phyloP scores from a whole-genome alignment of 2,888 invertebrate genomes.

The Hesperia comma region DNA sequence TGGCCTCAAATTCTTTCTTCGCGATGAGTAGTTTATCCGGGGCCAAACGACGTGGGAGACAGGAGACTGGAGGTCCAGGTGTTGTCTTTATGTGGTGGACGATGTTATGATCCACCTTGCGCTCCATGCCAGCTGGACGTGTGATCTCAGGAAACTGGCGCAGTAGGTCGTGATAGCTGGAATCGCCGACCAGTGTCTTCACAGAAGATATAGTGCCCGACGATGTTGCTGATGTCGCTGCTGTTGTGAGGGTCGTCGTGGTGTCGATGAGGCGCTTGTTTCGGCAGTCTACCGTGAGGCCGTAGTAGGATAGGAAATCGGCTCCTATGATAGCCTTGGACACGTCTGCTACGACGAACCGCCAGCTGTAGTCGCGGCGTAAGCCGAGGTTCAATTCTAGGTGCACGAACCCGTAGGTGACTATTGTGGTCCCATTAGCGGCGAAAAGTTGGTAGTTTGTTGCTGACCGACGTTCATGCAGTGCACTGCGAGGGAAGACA shows the following conservation, averaged over 20 bases:
- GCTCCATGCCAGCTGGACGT: not conserved
- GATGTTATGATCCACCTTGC: not conserved
- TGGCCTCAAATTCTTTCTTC: not conserved
- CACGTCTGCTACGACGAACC: conserved; percentile 26
- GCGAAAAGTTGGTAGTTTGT: conserved; percentile 14
- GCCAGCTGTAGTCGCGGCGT: conserved; percentile 27
- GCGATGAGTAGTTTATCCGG: not conserved
- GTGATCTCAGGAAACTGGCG: not conserved
- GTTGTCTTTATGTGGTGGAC: conserved; percentile 4
- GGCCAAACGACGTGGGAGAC: conserved; percentile 3
- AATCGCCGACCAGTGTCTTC: conserved; percentile 4
- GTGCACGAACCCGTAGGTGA: conserved; percentile 11
- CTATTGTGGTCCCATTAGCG: conserved; percentile 25
- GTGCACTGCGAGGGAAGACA: conserved; percentile 14
- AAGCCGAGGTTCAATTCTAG: conserved; percentile 28
- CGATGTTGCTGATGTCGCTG: conserved; percentile 1
- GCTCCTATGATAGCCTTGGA: no score
- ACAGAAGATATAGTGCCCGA: not conserved
- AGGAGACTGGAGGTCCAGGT: not conserved
- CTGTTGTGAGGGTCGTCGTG: not conserved
- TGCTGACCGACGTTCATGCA: not conserved
- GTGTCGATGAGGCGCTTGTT: not conserved
- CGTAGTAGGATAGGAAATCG: no score
- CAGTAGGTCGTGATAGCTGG: not conserved
- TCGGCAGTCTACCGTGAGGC: not conserved